These are phyloP conservation scores for Eudorcas thomsonii DNA, from an alignment of 2,113 vertebrate genomes.

Conservation along the genomic window DNA sequence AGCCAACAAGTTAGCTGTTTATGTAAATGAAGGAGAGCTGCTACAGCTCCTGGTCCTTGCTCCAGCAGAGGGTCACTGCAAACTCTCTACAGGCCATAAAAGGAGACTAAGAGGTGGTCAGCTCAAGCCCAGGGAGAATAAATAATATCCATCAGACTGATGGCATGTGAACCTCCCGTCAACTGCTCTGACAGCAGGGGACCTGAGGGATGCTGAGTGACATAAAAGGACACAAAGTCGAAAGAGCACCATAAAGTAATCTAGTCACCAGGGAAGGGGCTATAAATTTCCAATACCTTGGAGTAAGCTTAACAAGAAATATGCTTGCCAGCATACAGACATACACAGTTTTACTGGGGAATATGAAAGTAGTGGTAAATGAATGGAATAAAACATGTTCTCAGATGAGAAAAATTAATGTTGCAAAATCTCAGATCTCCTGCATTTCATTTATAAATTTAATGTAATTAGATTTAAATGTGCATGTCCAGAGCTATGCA, in stretches of 20 bases:
- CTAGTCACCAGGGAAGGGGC: background rate
- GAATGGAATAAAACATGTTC: background rate
- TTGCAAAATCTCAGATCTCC: background rate
- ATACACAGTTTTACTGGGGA: background rate
- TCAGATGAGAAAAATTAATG: background rate
- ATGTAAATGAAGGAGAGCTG: background rate
- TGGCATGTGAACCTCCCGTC: background rate
- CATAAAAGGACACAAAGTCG: background rate
- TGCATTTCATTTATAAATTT: background rate
- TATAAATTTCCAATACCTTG: conserved; percentile 18
- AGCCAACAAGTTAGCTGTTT: background rate
- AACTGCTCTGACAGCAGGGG: background rate
- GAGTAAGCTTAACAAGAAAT: background rate
- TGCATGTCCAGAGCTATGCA: background rate
- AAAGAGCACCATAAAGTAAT: background rate
- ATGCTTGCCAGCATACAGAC: background rate
- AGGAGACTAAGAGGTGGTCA: background rate
- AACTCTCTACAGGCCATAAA: background rate
- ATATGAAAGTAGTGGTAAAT: background rate
- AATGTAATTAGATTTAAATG: background rate
- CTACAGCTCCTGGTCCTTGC: background rate
- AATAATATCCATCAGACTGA: background rate
- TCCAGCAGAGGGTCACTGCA: background rate
- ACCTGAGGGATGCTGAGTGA: background rate
- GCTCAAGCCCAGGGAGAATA: background rate